phyloP scores from a whole-genome alignment of 2,113 vertebrate species.

The Platichthys flesus region DNA sequence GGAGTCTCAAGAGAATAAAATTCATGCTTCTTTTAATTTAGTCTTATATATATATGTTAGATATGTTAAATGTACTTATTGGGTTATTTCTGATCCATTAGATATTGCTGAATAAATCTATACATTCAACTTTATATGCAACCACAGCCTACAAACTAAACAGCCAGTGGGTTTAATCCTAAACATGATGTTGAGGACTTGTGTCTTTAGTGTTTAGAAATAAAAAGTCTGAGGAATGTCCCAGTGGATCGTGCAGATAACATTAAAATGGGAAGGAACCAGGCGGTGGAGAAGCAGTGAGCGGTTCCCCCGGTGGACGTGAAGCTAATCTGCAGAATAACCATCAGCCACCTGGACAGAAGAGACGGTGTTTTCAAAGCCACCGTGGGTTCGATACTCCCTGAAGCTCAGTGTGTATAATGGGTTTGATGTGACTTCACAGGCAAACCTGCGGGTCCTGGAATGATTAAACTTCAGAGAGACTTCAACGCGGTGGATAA shows the following conservation, averaged over 20 bases:
- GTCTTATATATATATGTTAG: too few relatives aligned
- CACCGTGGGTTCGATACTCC: constrained; percentile 4
- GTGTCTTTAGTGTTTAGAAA: neutral
- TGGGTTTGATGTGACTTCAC: constrained; percentile 55
- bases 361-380: constrained; percentile 26
- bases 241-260: too few relatives aligned
- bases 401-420: neutral
- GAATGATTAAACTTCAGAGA: constrained; percentile 22
- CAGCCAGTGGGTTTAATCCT: neutral
- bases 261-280: too few relatives aligned
- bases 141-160: neutral
- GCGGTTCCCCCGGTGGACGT: neutral
- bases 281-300: too few relatives aligned
- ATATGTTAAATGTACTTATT: too few relatives aligned
- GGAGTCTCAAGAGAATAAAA: too few relatives aligned
- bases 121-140: too few relatives aligned
- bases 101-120: too few relatives aligned
- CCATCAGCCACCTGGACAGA: constrained; percentile 18
- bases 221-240: neutral
- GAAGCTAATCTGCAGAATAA: constrained; percentile 28
- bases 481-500: constrained; percentile 1
- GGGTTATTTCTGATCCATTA: neutral
- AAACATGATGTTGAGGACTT: neutral
- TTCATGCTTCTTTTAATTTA: too few relatives aligned
- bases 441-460: constrained; percentile 38